Evolutionary conservation across 2,797 vertebrate species (phyloP).

Genomic region (Channallabes apus): DNA sequence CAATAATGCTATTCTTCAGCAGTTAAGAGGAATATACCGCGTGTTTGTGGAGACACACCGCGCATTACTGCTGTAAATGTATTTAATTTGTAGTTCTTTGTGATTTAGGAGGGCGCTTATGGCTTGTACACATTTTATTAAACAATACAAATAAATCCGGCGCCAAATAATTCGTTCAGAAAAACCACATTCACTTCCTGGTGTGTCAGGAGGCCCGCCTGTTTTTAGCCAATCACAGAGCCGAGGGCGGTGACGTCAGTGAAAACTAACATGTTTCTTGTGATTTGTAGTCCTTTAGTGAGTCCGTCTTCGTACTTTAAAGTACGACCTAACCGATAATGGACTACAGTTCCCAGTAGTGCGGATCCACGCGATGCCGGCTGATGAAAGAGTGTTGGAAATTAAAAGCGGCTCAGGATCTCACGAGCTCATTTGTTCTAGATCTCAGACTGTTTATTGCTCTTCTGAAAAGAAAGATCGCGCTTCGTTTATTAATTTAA

Average conservation of each 20-base stretch:
- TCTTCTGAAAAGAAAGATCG: neutral
- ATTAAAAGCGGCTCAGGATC: neutral
- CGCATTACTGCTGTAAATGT: neutral
- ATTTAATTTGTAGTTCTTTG: neutral
- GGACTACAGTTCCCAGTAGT: constrained; percentile 28
- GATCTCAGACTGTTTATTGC: neutral
- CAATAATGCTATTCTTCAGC: neutral
- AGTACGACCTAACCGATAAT: neutral
- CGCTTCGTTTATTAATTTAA: too few species aligned
- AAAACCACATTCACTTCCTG: neutral
- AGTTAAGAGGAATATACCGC: neutral
- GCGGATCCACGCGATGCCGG: neutral
- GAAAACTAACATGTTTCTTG: neutral
- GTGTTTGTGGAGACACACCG: neutral
- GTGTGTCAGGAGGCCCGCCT: neutral
- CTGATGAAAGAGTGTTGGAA: constrained; percentile 32
- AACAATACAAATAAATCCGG: neutral
- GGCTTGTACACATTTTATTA: neutral
- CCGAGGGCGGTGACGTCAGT: neutral
- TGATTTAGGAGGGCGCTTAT: too few species aligned
- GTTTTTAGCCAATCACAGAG: neutral
- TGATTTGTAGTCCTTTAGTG: constrained; percentile 40
- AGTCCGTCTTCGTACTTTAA: accelerated
- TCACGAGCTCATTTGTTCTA: neutral
- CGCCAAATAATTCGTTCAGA: neutral